Percentiles rank a stretch among this genome's conserved stretches.
Evolutionary conservation across 1,140 invertebrate genomes (phyloP).

Genomic region (Babylonia areolata): DNA sequence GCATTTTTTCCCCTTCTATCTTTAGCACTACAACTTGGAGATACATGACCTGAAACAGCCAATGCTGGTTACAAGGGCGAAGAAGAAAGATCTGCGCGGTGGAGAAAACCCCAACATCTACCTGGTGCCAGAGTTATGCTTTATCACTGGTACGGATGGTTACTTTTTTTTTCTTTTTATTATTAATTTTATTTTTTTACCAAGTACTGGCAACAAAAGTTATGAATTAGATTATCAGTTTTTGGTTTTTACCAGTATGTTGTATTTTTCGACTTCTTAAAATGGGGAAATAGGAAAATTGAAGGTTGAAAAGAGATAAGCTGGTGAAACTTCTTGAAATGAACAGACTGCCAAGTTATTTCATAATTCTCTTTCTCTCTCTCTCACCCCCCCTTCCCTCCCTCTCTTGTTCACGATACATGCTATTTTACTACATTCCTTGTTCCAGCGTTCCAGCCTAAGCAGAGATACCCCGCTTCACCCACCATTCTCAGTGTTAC

Average conservation of each 20-base stretch:
- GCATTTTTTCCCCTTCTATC: too few relatives aligned
- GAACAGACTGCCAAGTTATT: not conserved
- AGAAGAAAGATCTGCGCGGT: constrained; percentile 64
- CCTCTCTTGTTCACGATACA: too few relatives aligned
- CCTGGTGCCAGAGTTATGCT: constrained; percentile 72
- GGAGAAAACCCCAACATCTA: constrained; percentile 62
- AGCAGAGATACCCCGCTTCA: too few relatives aligned
- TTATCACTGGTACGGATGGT: constrained; percentile 71
- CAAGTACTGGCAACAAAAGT: too few relatives aligned
- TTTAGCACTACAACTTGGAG: constrained; percentile 80
- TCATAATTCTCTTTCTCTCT: not conserved
- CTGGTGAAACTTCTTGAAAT: not conserved
- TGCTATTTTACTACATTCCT: too few relatives aligned
- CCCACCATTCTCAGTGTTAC: too few relatives aligned
- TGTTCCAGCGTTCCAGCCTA: too few relatives aligned
- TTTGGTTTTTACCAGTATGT: not conserved
- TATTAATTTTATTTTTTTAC: too few relatives aligned
- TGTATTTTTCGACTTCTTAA: not conserved
- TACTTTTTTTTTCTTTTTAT: too few relatives aligned
- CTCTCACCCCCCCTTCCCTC: too few relatives aligned
- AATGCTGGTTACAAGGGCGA: constrained; percentile 76
- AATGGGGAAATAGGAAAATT: not conserved
- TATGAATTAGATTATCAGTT: not conserved
- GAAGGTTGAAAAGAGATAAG: not conserved
- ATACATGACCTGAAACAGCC: constrained; percentile 89